Percentiles rank a stretch among this genome's conserved stretches.
These are phyloP conservation scores for Troides helena DNA, from an alignment of 2,888 invertebrate species.

Conservation along the genomic window DNA sequence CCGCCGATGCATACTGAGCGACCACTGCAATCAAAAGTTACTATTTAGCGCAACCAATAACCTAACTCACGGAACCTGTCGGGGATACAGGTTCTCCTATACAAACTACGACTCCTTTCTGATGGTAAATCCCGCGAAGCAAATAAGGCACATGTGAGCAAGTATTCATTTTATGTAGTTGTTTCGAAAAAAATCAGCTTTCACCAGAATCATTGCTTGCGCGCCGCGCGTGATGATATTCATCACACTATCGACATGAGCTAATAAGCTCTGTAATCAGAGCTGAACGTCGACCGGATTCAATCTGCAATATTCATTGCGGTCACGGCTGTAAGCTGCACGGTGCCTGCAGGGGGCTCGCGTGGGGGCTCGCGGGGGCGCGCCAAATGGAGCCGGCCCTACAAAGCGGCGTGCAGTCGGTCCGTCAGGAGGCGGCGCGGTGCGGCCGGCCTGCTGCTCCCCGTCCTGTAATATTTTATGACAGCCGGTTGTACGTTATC, in stretches of 20 bases:
- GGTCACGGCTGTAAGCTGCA: conserved; percentile 11
- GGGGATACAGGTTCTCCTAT: too few species aligned
- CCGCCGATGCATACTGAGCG: conserved; percentile 42
- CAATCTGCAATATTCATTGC: conserved; percentile 19
- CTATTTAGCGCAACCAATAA: not conserved
- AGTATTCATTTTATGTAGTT: too few species aligned
- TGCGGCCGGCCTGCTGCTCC: conserved; percentile 24
- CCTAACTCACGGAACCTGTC: too few species aligned
- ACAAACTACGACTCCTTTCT: too few species aligned
- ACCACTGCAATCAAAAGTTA: conserved; percentile 35
- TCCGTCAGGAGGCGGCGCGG: conserved; percentile 13
- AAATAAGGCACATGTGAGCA: too few species aligned
- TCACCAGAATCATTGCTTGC: too few species aligned
- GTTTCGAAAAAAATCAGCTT: too few species aligned
- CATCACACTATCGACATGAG: too few species aligned
- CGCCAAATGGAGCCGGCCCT: conserved; percentile 14
- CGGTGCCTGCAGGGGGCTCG: not conserved
- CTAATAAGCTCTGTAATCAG: too few species aligned
- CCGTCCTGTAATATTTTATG: conserved; percentile 29
- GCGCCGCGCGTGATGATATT: too few species aligned
- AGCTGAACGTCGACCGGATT: conserved; percentile 8
- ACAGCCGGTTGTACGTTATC: conserved; percentile 26
- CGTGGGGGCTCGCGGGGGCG: not conserved
- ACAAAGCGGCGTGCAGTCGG: conserved; percentile 18
- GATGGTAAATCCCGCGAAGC: too few species aligned